A percentile compares a stretch with the other conserved stretches of the same genome.
Evolutionary conservation across 2,797 vertebrate genomes (phyloP).

Genomic region (Furcifer pardalis): DNA sequence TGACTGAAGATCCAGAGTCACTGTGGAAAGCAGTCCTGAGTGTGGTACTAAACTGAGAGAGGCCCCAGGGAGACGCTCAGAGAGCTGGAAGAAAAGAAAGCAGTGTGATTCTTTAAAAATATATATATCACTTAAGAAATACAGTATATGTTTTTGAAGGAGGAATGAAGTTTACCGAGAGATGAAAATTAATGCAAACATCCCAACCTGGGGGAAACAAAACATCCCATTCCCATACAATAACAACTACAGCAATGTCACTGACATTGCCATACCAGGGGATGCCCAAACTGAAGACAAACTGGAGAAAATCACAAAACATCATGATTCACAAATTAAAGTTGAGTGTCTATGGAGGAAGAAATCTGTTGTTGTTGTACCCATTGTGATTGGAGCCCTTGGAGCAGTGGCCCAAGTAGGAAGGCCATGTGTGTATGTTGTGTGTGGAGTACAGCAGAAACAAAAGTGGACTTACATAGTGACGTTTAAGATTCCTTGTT

Average conservation of each 20-base stretch:
- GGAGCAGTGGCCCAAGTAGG: background rate
- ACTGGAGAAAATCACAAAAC: too few species aligned
- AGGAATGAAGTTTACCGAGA: background rate
- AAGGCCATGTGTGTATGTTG: background rate
- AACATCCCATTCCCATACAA: too few species aligned
- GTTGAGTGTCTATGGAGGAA: too few species aligned
- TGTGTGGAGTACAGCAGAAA: background rate
- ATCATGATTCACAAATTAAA: too few species aligned
- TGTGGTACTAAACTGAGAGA: background rate
- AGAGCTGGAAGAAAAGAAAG: background rate
- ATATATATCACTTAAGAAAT: conserved; percentile 2
- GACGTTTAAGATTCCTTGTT: background rate
- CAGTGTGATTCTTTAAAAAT: background rate
- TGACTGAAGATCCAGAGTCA: background rate
- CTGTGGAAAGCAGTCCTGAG: background rate
- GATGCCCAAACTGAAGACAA: too few species aligned
- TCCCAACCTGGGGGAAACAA: too few species aligned
- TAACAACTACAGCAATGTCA: too few species aligned
- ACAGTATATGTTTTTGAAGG: background rate
- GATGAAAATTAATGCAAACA: too few species aligned
- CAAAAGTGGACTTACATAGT: background rate
- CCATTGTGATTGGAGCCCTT: too few species aligned
- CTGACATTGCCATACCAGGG: too few species aligned
- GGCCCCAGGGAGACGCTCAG: background rate
- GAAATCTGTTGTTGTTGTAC: too few species aligned